Conservation (phyloP, 2,797 vertebrate genomes). For the Gambusia yucatana region DNA sequence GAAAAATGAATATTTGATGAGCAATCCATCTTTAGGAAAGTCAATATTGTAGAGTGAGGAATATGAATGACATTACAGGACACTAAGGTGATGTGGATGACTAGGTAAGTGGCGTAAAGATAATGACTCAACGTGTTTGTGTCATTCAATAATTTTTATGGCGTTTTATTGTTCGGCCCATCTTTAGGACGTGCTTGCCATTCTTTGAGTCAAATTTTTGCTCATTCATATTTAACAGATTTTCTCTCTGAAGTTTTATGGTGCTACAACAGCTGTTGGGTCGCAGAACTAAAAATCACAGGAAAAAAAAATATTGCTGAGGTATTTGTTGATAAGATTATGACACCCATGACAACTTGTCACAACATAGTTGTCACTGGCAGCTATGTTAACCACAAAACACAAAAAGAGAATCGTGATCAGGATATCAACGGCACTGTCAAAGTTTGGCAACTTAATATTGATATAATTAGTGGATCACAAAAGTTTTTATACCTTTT, state of each 20-base stretch:
- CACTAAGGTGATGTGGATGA: slow-evolving; percentile 14
- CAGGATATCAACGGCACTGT: background rate
- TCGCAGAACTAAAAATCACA: background rate
- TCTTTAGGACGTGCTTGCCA: slow-evolving; percentile 1
- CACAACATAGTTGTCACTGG: background rate
- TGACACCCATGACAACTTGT: background rate
- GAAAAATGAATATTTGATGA: slow-evolving; percentile 30
- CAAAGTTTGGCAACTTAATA: background rate
- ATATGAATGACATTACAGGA: slow-evolving; percentile 4
- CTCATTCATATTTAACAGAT: slow-evolving; percentile 14
- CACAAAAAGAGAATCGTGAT: background rate
- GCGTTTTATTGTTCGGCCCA: background rate
- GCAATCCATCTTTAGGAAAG: slow-evolving; percentile 25
- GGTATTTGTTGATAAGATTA: background rate
- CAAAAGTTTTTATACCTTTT: background rate
- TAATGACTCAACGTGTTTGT: slow-evolving; percentile 26
- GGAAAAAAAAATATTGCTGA: background rate
- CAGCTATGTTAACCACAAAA: background rate
- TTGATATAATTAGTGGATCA: background rate
- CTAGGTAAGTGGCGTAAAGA: slow-evolving; percentile 21
- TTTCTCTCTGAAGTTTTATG: background rate
- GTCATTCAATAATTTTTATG: slow-evolving; percentile 19
- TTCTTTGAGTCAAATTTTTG: slow-evolving; percentile 1
- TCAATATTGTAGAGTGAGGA: slow-evolving; percentile 13
- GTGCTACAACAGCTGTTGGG: background rate